Percentiles rank a stretch among this genome's conserved stretches.
These are phyloP conservation scores for Pan troglodytes DNA, from an alignment of 2,113 vertebrate genomes.

Conservation along the genomic window DNA sequence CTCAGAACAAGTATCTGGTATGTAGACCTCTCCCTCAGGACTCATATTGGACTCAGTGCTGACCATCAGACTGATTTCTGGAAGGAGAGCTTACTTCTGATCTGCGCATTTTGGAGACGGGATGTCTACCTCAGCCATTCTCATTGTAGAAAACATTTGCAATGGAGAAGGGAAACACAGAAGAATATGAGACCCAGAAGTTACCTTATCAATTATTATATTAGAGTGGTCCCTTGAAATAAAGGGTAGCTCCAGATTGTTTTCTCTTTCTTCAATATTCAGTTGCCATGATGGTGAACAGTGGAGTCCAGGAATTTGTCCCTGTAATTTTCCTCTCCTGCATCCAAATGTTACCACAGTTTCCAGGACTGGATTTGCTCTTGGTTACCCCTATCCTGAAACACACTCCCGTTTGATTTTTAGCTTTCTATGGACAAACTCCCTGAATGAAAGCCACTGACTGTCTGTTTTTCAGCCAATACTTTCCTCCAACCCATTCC, in stretches of 20 bases:
- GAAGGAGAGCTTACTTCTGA: neutral
- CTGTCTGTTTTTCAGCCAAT: neutral
- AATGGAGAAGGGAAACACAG: neutral
- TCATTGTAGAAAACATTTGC: neutral
- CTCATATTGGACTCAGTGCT: neutral
- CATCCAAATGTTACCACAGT: neutral
- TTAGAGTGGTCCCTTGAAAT: neutral
- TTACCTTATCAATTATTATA: neutral
- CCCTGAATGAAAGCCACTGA: neutral
- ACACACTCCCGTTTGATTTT: neutral
- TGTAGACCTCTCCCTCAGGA: neutral
- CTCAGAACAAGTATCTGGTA: neutral
- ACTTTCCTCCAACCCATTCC: neutral
- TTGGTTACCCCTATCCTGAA: neutral
- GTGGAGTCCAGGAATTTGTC: neutral
- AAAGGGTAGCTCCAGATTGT: neutral
- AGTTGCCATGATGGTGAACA: neutral
- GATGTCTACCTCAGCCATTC: neutral
- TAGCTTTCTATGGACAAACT: neutral
- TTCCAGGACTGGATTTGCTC: neutral
- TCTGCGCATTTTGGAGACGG: neutral
- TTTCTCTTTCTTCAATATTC: neutral
- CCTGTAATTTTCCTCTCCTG: neutral
- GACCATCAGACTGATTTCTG: neutral
- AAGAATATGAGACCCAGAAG: neutral